Base-by-base conservation (phyloP, 2,888 invertebrate species). In the Leucozona laternaria region DNA sequence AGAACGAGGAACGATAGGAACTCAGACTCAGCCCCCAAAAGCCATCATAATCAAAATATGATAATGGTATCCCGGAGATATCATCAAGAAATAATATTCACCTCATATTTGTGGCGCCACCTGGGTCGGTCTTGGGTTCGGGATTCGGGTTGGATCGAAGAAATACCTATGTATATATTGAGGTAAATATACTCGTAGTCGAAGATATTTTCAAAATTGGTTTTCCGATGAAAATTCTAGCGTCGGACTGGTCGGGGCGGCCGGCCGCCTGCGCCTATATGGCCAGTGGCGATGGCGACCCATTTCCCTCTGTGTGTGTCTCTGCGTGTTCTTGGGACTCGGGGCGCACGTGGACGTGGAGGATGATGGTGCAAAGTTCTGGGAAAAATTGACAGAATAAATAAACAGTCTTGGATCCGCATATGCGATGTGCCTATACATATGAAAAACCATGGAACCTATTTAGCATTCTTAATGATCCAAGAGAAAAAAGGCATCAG, bases 381-480 rank as follows among this genome's bases (percentile, higher is more conserved):
- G 45, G 72, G 85, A 85, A 85, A 76, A 79, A 60, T 84, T 48
- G 80, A 34, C 77, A 50, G 70, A 85, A 80, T 77, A 80, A 80
- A 80, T 71, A 84, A 84, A 84, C 71, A 79, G n/a, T 48, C 60
- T 45, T 37, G 57, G 34, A 60, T 53, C 43, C n/a, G 37, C 68
- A 53, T 37, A 37, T 37, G 68, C 45, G 31, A 66, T 13, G 31
- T 4, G 43, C 25, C 7, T 22, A 11, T n/a, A n/a, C n/a, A n/a
- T 34, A 25, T 37, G 72, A 68, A 40, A 60, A 22, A 37, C 58
- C 8, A 72, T 71, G 64, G 50, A 77, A 85, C 80, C 72, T 85
- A 85, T 85, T 85, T 85, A 85, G 85, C 85, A 85, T 85, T 85
- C 85, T 70, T 85, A 85, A 80, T 80, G 80, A 77, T 77, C 50